Base-by-base conservation (phyloP, 2,888 invertebrate species). In the Epinotia nisella region DNA sequence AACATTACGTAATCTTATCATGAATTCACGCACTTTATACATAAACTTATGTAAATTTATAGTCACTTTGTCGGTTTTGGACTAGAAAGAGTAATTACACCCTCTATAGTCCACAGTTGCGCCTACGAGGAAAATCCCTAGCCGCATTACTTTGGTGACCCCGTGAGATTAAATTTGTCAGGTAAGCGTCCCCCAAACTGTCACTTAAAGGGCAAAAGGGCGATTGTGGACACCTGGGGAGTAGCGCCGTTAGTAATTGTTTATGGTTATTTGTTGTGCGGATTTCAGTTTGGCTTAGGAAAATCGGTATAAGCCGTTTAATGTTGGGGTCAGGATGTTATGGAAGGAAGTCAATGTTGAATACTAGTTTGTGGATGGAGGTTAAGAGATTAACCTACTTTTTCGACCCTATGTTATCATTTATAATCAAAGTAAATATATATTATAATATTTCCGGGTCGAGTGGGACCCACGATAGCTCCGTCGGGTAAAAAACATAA, bases 141-240 rank as follows among this genome's bases (percentile, higher is more conserved):
- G 7, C 19, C 19, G 1, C 7, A 45, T 29, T 29, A 35, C 9
- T 21, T 24, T 62, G 11, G 24, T 62, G 49, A 62, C 62, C 62
- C 62, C 24, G 24, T n/a, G 49, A 51, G 62, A 51, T 62, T 62
- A 62, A 62, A 49, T 62, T 61, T 51, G 49, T 49, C 62, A 51
- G 62, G 49, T n/a, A 29, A 29, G 24, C 45, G 45, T 53, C 24
- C 29, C 62, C 29, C n/a, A 24, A 29, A 45, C 49, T 21, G 62
- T n/a, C 62, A 51, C 62, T 62, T 59, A 49, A 62, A 49, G 62
- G 29, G 29, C 17, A 29, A 49, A 49, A n/a, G 45, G 62, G 62
- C n/a, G 15, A 49, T 62, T 21, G 49, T 29, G 49, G 62, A 49
- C 49, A 62, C 49, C 62, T 62, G 58, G 29, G 58, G 29, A 29